Percentiles rank a stretch among this genome's conserved stretches.
Evolutionary conservation across 2,113 vertebrate genomes (phyloP).

Genomic region (Myocastor coypus): DNA sequence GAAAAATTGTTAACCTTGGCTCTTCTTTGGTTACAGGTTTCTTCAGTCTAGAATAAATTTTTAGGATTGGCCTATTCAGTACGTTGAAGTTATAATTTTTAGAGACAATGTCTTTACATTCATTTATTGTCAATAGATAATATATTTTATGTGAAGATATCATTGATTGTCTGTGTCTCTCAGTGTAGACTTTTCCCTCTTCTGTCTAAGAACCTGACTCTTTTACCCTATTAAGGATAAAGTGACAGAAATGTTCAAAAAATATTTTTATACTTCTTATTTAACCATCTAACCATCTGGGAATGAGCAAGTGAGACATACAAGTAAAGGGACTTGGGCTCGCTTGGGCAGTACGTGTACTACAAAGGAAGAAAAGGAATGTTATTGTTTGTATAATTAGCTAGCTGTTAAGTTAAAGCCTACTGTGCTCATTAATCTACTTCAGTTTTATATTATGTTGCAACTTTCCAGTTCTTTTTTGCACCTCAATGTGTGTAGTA

Average conservation of each 20-base stretch:
- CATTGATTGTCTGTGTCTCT: neutral
- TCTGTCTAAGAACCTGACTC: neutral
- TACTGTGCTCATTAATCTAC: neutral
- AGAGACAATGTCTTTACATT: neutral
- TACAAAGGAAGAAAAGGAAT: neutral
- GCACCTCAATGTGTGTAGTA: neutral
- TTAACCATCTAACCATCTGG: neutral
- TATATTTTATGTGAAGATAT: neutral
- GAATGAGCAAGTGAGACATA: neutral
- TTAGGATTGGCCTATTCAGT: neutral
- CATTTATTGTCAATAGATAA: neutral
- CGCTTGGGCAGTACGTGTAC: too few relatives aligned
- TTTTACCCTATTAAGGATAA: neutral
- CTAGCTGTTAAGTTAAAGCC: neutral
- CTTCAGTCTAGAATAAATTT: neutral
- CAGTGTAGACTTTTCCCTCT: neutral
- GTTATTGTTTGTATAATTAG: neutral
- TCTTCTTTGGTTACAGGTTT: neutral
- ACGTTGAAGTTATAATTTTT: neutral
- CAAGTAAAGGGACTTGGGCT: neutral
- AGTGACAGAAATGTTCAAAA: neutral
- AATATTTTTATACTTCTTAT: neutral
- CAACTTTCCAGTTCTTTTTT: neutral
- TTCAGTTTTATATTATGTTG: neutral
- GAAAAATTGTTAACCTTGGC: neutral